phyloP scores from a whole-genome alignment of 2,888 invertebrate species.

The Heliconius aoede region DNA sequence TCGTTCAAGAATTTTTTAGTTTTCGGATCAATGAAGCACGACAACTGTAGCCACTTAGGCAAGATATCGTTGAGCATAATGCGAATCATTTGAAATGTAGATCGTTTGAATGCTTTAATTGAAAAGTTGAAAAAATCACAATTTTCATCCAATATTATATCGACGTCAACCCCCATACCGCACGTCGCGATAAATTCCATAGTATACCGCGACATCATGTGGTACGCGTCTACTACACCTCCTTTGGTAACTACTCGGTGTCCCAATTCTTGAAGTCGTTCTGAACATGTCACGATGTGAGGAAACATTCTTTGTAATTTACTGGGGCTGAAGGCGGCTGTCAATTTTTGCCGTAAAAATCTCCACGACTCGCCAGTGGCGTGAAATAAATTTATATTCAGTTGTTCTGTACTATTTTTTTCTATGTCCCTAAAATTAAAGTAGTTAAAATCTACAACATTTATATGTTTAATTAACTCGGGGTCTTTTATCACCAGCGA shows the following conservation, averaged over 20 bases:
- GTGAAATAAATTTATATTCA: conserved; percentile 15
- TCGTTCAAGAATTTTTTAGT: background rate
- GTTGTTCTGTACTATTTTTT: background rate
- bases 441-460: background rate
- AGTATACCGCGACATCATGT: conserved; percentile 23
- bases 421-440: background rate
- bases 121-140: background rate
- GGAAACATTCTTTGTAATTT: conserved; percentile 14
- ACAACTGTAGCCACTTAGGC: conserved; percentile 2
- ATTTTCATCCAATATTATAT: conserved; percentile 22
- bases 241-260: background rate
- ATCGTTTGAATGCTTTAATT: background rate
- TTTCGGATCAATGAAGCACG: background rate
- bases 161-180: conserved; percentile 22
- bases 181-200: conserved; percentile 23
- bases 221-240: background rate
- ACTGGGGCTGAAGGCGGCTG: background rate
- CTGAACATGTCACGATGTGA: background rate
- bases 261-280: conserved; percentile 12
- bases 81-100: background rate
- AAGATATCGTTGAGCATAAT: conserved; percentile 8
- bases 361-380: conserved; percentile 11
- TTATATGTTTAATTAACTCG: background rate
- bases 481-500: background rate
- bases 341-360: conserved; percentile 19